These are phyloP conservation scores for Thereva unica DNA, from an alignment of 2,888 invertebrate genomes.

Conservation along the genomic window DNA sequence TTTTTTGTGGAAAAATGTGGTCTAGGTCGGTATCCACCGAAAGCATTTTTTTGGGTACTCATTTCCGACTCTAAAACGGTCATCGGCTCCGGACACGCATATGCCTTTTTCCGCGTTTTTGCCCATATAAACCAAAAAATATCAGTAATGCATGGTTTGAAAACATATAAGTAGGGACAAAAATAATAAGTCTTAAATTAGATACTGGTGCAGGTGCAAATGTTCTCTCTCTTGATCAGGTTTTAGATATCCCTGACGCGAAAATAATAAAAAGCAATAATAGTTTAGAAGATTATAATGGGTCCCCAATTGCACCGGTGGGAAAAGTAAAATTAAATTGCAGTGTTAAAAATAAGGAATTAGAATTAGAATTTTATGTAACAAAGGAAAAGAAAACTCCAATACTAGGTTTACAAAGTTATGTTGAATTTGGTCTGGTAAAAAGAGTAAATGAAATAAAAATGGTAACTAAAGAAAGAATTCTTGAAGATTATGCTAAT, in stretches of 20 bases:
- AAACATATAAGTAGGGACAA: too few relatives aligned
- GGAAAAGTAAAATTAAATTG: constrained; percentile 3
- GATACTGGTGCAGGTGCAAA: too few relatives aligned
- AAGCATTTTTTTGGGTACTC: too few relatives aligned
- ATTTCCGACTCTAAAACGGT: too few relatives aligned
- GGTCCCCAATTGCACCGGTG: neutral
- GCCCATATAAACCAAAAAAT: too few relatives aligned
- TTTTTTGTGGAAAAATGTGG: too few relatives aligned
- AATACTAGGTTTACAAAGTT: constrained; percentile 4
- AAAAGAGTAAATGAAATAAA: constrained; percentile 5
- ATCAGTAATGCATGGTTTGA: too few relatives aligned
- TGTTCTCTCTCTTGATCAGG: too few relatives aligned
- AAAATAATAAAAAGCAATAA: neutral
- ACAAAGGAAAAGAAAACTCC: neutral
- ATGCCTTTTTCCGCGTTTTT: too few relatives aligned
- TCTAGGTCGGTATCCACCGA: too few relatives aligned
- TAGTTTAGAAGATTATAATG: constrained; percentile 4
- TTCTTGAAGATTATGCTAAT: neutral
- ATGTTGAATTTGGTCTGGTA: constrained; percentile 2
- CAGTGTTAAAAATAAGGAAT: neutral
- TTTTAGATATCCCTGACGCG: neutral
- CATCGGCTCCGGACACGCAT: too few relatives aligned
- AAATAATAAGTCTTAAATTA: too few relatives aligned
- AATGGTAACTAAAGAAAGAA: neutral
- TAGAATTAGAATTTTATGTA: constrained; percentile 4